Evolutionary conservation across 2,888 invertebrate genomes (phyloP), one percentile per base, ranked within the genome.

Genomic region (Brachylomia viminalis): DNA sequence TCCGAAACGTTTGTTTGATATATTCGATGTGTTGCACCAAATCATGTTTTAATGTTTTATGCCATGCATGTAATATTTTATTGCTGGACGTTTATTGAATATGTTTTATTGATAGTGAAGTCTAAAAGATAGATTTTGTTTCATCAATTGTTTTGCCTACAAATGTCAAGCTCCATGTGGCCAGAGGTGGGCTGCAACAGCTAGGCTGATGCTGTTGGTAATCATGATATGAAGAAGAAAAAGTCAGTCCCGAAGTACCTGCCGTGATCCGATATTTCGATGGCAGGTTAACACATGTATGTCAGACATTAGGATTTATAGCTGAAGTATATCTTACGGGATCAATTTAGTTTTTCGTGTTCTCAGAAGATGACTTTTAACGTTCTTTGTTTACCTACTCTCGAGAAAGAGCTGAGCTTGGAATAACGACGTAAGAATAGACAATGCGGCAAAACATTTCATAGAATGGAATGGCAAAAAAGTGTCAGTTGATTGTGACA

Each of bases 1-100:
- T 83, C 83, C 83, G 79, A 74, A 82, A 68, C 38, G 58, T 76
- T 82, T 79, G 65, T 65, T 66, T 79, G 47, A 42, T 45, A 54
- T 64, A 62, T 80, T 74, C 27, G 49, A 42, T n/a, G 20, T 42
- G 27, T 79, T 49, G 61, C 65, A 61, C 61, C 72, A 54, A 30
- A 68, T 69, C 56, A 47, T 78, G 71, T 77, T 86, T 67, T 49
- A 42, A 59, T 23, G 23, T 23, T 67, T 69, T 20, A 68, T 27
- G 20, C 5, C 17, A 27, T 13, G 3, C 33, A n/a, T n/a, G n/a
- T n/a, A n/a, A n/a, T n/a, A n/a, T n/a, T n/a, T n/a, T n/a, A n/a
- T n/a, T 42, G 0, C 6, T 38, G 17, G 2, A 17, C 7, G 47
- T 5, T n/a, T 17, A 30, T 49, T 49, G 45, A 38, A 27, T 42